phyloP scores from a whole-genome alignment of 2,113 vertebrate species.

The Microcebus jonahi region DNA sequence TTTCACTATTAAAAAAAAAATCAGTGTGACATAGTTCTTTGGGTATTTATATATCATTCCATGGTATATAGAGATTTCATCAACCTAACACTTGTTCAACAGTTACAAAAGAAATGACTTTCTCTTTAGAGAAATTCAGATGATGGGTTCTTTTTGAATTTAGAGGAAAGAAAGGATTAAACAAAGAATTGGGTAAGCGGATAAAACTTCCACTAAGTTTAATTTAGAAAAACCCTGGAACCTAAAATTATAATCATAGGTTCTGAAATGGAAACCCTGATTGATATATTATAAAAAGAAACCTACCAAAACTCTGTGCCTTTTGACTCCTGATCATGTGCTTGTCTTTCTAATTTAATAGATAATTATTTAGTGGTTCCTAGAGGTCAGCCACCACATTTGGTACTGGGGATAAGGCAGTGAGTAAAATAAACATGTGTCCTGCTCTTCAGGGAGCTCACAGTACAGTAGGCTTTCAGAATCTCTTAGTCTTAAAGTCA shows the following conservation, averaged over 20 bases:
- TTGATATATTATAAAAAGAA: background rate
- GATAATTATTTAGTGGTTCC: background rate
- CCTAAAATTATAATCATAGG: background rate
- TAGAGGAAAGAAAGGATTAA: slow-evolving; percentile 5
- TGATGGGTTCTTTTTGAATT: background rate
- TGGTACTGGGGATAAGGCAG: background rate
- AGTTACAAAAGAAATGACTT: background rate
- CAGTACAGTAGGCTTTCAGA: background rate
- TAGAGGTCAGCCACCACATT: no score
- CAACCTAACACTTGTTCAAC: background rate
- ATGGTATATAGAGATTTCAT: background rate
- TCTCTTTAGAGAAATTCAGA: slow-evolving; percentile 41
- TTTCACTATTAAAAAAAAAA: background rate
- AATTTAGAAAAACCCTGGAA: slow-evolving; percentile 14
- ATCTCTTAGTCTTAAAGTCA: background rate
- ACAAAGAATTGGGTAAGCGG: background rate
- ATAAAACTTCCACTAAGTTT: background rate
- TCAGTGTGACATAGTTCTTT: background rate
- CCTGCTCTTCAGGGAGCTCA: background rate
- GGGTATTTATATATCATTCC: background rate
- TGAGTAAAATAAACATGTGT: background rate
- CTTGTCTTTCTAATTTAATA: background rate
- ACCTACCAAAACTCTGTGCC: background rate
- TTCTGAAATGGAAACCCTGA: slow-evolving; percentile 12
- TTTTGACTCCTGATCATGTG: background rate